Percentiles rank a stretch among this genome's conserved stretches.
phyloP scores from a whole-genome alignment of 35 echinoderm and acorn worm species.

The Amphiura filiformis region DNA sequence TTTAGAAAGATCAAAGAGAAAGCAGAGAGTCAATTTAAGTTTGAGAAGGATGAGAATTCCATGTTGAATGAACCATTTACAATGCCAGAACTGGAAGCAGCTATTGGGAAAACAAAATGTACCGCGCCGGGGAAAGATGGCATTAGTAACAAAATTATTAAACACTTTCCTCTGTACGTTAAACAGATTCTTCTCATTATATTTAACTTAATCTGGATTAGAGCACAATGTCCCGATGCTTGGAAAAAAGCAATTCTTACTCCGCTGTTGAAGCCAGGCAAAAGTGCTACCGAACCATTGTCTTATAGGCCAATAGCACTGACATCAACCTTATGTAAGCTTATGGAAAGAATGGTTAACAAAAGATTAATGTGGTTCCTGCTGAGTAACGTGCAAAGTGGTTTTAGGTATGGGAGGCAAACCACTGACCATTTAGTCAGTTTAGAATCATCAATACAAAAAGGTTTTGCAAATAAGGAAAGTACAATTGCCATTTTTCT shows the following conservation, averaged over 20 bases:
- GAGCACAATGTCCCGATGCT: neutral
- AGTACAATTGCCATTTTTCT: conserved; percentile 2
- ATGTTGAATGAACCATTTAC: neutral
- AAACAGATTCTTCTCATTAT: neutral
- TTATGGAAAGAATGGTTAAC: conserved; percentile 42
- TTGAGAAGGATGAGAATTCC: neutral
- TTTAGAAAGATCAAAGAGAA: neutral
- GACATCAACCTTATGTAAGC: neutral
- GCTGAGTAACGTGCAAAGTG: neutral
- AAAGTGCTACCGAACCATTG: neutral
- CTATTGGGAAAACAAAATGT: neutral
- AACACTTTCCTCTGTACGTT: neutral
- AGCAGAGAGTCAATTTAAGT: neutral
- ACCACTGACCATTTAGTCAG: conserved; percentile 24
- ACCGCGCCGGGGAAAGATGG: neutral
- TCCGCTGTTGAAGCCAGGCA: conserved; percentile 2
- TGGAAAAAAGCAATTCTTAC: neutral
- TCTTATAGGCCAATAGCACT: conserved; percentile 7
- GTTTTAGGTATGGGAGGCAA: neutral
- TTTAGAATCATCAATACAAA: conserved; percentile 7
- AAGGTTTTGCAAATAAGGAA: neutral
- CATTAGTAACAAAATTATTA: neutral
- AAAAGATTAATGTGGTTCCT: neutral
- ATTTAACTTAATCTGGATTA: neutral
- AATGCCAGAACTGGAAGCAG: neutral